Evolutionary conservation across 37 sponge, comb jelly and placozoan species (phyloP).

Genomic region (Spongilla lacustris): DNA sequence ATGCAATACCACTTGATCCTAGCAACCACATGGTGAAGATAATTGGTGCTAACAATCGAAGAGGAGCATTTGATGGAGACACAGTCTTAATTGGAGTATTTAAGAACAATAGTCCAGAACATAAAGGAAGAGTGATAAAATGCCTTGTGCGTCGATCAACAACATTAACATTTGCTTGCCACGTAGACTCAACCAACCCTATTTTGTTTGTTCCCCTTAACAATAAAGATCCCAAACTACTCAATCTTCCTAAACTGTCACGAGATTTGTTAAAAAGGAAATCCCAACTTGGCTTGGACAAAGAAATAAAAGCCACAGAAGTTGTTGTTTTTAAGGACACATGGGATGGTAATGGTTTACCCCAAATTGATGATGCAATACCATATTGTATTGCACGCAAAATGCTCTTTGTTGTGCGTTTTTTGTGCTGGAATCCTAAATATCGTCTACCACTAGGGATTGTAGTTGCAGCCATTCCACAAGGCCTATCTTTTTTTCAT

Average conservation of each 20-base stretch:
- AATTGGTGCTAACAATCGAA: conserved; percentile 46
- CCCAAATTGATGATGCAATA: conserved; percentile 51
- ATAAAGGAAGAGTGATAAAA: conserved; percentile 38
- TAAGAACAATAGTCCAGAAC: neutral
- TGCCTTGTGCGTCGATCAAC: conserved; percentile 22
- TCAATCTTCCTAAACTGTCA: conserved; percentile 72
- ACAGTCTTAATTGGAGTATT: conserved; percentile 46
- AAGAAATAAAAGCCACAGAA: conserved; percentile 4
- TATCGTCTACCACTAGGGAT: conserved; percentile 49
- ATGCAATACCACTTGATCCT: conserved; percentile 64
- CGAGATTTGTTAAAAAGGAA: conserved; percentile 18
- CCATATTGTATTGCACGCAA: conserved; percentile 48
- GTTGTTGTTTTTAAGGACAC: conserved; percentile 52
- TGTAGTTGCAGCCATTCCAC: conserved; percentile 51
- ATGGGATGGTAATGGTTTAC: conserved; percentile 5
- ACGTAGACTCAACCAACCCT: conserved; percentile 34
- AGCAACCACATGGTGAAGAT: conserved; percentile 20
- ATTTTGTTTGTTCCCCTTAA: conserved; percentile 63
- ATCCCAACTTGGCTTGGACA: neutral
- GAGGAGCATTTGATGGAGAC: conserved; percentile 70
- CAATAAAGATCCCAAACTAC: conserved; percentile 41
- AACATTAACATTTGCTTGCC: conserved; percentile 39
- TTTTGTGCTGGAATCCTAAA: conserved; percentile 44
- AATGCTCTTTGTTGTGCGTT: conserved; percentile 58
- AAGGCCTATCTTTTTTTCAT: conserved; percentile 39